Evolutionary conservation across 2,888 invertebrate species (phyloP), one percentile per base, ranked within the genome.

Genomic region (Eupithecia tripunctaria): DNA sequence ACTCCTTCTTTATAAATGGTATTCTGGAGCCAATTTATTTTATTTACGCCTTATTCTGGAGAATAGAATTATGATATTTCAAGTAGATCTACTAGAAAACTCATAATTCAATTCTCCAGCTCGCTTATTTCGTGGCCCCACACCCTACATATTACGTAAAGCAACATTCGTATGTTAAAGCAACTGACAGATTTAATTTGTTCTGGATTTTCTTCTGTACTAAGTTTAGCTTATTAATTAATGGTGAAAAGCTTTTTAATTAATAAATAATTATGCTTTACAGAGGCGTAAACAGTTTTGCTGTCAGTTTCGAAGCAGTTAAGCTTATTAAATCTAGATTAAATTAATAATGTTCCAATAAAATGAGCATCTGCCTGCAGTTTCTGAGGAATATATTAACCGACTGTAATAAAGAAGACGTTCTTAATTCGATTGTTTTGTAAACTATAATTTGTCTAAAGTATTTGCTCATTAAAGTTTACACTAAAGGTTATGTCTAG

Each of bases 111-210:
- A 12, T 51, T n/a, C 27, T 1, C 59, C 25, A 60, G 6, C 15
- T 27, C 67, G 68, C 72, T 15, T 14, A 10, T 67, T 25, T 67
- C 5, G 1, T 72, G 59, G 82, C 83, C 73, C 43, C 67, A 75
- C 69, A 63, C 38, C 41, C 76, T 63, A 69, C 67, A 62, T 68
- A 71, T 71, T 71, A 73, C 75, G 71, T 71, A 75, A 76, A 72
- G 76, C 76, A 77, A 73, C 78, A 74, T 56, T 56, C 68, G 27
- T 66, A 60, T 74, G 77, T 75, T 70, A 75, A 76, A 56, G 67
- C 66, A 71, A 72, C 75, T 79, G 81, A 80, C 81, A 79, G 80
- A 79, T 83, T 81, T 79, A 77, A 81, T 83, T 80, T 78, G 77
- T 79, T 51, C 27, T 38, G 29, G n/a, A 25, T 62, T 70, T 74